phyloP scores from a whole-genome alignment of 2,797 vertebrate genomes.

The Lutjanus argentimaculatus region DNA sequence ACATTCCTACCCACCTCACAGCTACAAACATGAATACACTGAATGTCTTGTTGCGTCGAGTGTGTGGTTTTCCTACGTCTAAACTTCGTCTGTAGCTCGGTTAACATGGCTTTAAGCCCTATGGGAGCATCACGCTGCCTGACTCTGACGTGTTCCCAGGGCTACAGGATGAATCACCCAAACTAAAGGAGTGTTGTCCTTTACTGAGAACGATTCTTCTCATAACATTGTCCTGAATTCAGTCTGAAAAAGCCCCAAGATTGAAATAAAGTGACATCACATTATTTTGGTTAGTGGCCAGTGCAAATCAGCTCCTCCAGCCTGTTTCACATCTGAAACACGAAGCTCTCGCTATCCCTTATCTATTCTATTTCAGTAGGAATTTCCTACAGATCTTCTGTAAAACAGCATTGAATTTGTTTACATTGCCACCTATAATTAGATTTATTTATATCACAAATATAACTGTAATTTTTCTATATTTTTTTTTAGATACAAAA shows the following conservation, averaged over 20 bases:
- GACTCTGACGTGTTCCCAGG: conserved; percentile 17
- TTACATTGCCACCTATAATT: conserved; percentile 46
- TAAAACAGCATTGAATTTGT: conserved; percentile 60
- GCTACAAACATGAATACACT: conserved; percentile 41
- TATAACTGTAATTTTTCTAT: conserved; percentile 49
- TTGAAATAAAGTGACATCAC: conserved; percentile 79
- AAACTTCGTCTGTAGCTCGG: conserved; percentile 37
- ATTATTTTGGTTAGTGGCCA: conserved; percentile 79
- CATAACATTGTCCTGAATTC: conserved; percentile 55
- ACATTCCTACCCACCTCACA: conserved; percentile 57
- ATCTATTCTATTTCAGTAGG: conserved; percentile 23
- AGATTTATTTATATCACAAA: conserved; percentile 51
- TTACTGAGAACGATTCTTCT: conserved; percentile 28
- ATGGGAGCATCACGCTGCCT: conserved; percentile 19
- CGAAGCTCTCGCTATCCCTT: conserved; percentile 42
- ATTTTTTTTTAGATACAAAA: conserved; percentile 36
- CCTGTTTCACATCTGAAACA: conserved; percentile 43
- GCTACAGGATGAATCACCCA: conserved; percentile 23
- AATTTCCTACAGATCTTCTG: conserved; percentile 25
- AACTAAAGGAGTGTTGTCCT: conserved; percentile 28
- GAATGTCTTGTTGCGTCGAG: conserved; percentile 59
- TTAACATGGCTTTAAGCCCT: conserved; percentile 64
- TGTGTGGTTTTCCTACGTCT: conserved; percentile 47
- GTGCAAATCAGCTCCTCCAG: conserved; percentile 73
- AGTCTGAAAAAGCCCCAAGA: conserved; percentile 62